Evolutionary conservation across 2,797 vertebrate species (phyloP), one percentile per base, ranked within the genome.

Genomic region (Orestias chungarensis): DNA sequence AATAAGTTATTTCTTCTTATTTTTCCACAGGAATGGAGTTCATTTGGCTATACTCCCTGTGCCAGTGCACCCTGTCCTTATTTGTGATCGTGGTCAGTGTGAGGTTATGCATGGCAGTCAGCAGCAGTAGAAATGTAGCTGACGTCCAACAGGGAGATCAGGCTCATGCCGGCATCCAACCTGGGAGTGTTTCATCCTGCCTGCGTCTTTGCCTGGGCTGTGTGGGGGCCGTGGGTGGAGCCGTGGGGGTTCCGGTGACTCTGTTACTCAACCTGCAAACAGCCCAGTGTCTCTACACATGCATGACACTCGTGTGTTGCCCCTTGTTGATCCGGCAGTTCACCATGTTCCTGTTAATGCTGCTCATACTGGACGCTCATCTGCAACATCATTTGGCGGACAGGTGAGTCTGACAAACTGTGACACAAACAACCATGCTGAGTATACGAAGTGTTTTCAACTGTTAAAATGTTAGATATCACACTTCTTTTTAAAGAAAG

Each of bases 271-370:
- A 93, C 91, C 85, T 94, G 84, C 89, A 91, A 33, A 92, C 79
- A 4, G 78, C 85, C 1, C 92, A 94, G 75, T 95, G 94, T 76
- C 88, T 96, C 68, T 95, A 95, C 89, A 94, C 91, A 1, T 95
- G 94, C 68, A 92, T 96, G 23, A 92, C 93, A 17, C 71, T 95
- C 65, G 91, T 95, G 52, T 95, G 94, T 64, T 93, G 91, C 77
- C 94, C 95, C 6, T 74, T 96, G 71, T 86, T 96, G 82, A 90
- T 94, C 70, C 93, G 90, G 33, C 94, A 96, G 86, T 95, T 96
- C 78, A 95, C 93, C 23, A 88, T 95, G 86, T 92, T 92, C 71
- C 91, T 96, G 75, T 65, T 95, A 47, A 86, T 96, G 75, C 87
- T 95, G 64, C 90, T 96, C 5, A 93, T 91, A 3, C 73, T 96